Percentiles rank a stretch among this genome's conserved stretches.
phyloP scores from a whole-genome alignment of 2,797 vertebrate species.

The Gallirallus australis region DNA sequence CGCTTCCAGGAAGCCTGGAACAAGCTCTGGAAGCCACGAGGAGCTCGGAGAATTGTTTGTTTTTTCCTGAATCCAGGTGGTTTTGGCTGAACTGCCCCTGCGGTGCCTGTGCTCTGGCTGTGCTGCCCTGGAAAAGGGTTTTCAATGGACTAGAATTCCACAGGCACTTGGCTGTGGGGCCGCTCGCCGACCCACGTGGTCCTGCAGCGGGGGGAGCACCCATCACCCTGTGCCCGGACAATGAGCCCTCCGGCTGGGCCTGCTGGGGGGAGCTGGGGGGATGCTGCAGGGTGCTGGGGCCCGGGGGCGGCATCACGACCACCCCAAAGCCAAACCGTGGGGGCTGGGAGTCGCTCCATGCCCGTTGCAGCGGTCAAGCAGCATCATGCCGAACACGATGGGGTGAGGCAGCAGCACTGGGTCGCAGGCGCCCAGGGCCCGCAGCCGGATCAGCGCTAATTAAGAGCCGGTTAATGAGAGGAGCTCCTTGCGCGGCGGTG shows the following conservation, averaged over 20 bases:
- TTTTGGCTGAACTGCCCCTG: not conserved
- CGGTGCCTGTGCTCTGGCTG: not conserved
- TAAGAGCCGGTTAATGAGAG: not conserved
- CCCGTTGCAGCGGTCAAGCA: not conserved
- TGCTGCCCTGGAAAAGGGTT: not conserved
- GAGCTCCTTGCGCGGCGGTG: not conserved
- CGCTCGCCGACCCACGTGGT: not conserved
- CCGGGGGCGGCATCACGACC: rapidly evolving
- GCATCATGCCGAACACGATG: not conserved
- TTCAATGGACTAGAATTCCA: not conserved
- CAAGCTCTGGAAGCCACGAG: not conserved
- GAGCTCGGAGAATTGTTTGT: slow-evolving; percentile 9
- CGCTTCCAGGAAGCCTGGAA: slow-evolving; percentile 9
- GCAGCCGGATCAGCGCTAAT: rapidly evolving
- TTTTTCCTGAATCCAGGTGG: slow-evolving; percentile 14
- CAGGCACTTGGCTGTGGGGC: not conserved
- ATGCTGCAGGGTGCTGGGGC: not conserved
- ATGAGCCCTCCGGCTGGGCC: not conserved
- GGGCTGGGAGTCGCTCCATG: not conserved
- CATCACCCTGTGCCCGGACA: rapidly evolving
- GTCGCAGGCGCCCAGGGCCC: not conserved
- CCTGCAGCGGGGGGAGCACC: not conserved
- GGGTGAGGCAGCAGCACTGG: not conserved
- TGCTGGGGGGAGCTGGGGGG: not conserved
- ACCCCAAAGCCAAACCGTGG: not conserved